phyloP scores from a whole-genome alignment of 2,113 vertebrate species.

The Isurus oxyrinchus region DNA sequence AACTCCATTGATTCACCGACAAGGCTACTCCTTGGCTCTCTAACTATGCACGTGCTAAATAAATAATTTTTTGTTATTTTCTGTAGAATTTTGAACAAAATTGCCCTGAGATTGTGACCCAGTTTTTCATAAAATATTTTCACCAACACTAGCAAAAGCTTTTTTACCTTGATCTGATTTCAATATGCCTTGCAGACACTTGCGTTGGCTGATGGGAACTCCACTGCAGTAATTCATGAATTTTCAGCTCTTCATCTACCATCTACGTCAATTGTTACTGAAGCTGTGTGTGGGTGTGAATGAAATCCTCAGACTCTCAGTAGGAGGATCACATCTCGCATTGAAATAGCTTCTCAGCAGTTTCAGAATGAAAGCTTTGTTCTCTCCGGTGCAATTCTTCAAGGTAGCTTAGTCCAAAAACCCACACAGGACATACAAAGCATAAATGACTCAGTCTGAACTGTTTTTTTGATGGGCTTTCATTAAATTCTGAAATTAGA shows the following conservation, averaged over 20 bases:
- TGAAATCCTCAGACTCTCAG: constrained; percentile 30
- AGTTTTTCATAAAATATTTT: constrained; percentile 24
- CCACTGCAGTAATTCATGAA: constrained; percentile 33
- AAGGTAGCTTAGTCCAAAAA: not conserved
- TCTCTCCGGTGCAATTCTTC: not conserved
- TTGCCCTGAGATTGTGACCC: not conserved
- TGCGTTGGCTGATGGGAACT: not conserved
- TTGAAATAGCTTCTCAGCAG: constrained; percentile 30
- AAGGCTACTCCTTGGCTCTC: no score
- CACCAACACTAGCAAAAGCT: not conserved
- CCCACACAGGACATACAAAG: not conserved
- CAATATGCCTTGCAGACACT: not conserved
- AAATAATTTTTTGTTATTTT: not conserved
- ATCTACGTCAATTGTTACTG: constrained; percentile 27
- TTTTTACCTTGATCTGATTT: not conserved
- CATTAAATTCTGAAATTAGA: not conserved
- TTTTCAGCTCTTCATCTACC: constrained; percentile 20
- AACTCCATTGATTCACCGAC: no score
- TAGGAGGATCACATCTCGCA: constrained; percentile 19
- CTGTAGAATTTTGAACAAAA: not conserved
- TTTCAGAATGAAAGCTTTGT: constrained; percentile 21
- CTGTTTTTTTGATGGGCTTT: not conserved
- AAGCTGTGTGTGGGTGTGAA: constrained; percentile 28
- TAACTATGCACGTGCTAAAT: no score
- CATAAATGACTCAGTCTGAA: not conserved